Conservation (phyloP, 1,140 invertebrate genomes). For the Littorina saxatilis region DNA sequence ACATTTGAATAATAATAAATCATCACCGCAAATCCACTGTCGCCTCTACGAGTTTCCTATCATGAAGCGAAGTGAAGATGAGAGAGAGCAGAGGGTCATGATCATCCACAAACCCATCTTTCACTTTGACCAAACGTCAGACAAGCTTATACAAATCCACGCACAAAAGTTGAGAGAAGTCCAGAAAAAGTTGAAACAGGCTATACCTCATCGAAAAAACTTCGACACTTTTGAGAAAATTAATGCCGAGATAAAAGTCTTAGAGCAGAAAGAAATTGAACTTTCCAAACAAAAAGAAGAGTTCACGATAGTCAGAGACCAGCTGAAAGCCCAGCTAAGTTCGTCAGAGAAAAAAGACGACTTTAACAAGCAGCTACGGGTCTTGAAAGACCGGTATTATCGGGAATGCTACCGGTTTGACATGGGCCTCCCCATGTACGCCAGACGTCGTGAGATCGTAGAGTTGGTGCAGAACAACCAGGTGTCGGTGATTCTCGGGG, state of each 20-base stretch:
- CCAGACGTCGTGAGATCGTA: conserved; percentile 59
- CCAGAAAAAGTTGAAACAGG: neutral
- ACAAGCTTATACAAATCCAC: neutral
- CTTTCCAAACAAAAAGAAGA: neutral
- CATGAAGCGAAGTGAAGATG: neutral
- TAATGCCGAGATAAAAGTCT: neutral
- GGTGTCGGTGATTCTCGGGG: conserved; percentile 90
- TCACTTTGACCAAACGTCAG: neutral
- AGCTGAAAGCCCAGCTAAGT: neutral
- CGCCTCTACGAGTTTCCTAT: neutral
- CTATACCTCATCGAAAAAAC: neutral
- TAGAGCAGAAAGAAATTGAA: neutral
- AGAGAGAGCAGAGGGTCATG: neutral
- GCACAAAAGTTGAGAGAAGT: neutral
- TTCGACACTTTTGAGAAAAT: neutral
- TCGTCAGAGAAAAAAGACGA: neutral
- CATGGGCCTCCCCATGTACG: conserved; percentile 67
- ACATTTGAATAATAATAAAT: neutral
- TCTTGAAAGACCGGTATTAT: conserved; percentile 27
- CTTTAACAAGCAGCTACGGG: neutral
- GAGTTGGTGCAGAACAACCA: conserved; percentile 57
- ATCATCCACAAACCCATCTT: neutral
- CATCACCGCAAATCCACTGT: neutral
- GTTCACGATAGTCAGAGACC: neutral
- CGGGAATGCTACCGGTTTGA: conserved; percentile 59